Conservation (phyloP, 2,797 vertebrate genomes). For the Falco rusticolus region DNA sequence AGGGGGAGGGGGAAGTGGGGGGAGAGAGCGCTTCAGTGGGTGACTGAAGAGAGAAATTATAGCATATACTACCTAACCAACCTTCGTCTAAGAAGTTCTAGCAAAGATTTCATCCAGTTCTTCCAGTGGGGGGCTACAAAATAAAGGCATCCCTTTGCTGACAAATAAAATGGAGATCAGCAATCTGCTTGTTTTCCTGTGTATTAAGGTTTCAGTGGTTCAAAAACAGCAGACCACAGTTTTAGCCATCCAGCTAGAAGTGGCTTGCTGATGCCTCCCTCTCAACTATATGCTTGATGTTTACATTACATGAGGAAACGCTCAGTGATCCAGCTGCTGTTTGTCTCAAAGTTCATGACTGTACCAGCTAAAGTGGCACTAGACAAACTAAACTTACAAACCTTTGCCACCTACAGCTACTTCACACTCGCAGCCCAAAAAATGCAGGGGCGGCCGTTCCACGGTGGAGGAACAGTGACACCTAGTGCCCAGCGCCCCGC, state of each 20-base stretch:
- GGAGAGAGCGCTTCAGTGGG: not conserved
- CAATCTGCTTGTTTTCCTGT: not conserved
- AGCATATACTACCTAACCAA: not conserved
- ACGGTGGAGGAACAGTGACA: constrained; percentile 69
- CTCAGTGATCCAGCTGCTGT: not conserved
- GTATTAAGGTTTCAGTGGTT: not conserved
- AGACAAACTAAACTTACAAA: not conserved
- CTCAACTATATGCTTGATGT: not conserved
- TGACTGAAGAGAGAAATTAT: not conserved
- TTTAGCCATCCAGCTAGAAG: not conserved
- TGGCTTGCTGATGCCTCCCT: not conserved
- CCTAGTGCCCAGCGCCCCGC: constrained; percentile 57
- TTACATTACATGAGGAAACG: not conserved
- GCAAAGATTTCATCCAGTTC: not conserved
- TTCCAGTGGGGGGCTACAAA: not conserved
- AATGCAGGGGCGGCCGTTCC: not conserved
- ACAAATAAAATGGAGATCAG: not conserved
- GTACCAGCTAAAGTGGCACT: not conserved
- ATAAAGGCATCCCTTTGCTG: not conserved
- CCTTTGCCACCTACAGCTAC: constrained; percentile 4
- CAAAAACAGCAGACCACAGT: not conserved
- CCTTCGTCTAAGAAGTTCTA: not conserved
- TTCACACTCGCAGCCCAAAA: constrained; percentile 69
- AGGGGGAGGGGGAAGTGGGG: too few relatives aligned
- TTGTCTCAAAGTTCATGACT: not conserved